Base-by-base conservation (phyloP, 2,888 invertebrate genomes). In the Horisme vitalbata region DNA sequence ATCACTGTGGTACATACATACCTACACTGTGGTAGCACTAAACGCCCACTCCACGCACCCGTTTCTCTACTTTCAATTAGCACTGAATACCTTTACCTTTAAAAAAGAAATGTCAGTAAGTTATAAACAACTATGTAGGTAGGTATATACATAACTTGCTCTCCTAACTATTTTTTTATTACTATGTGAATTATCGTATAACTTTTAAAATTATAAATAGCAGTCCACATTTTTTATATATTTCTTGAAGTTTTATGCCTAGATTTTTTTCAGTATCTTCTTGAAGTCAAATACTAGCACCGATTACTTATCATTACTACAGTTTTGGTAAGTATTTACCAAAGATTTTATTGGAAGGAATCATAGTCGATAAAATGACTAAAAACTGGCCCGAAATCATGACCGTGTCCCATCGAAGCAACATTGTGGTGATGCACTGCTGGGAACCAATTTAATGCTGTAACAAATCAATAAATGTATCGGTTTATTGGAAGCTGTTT, bases 401-500 rank as follows among this genome's bases (percentile, higher is more conserved):
- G 76, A 76, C 73, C 79, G 75, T 77, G 73, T 75, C 73, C 70
- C 68, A 67, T 43, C 48, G 43, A 61, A 55, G 65, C 72, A 68
- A 77, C 76, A 68, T 69, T 72, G 74, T 70, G 65, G 69, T 72
- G 80, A 71, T 75, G 71, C 80, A 73, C 79, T 77, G 83, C 82
- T 87, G 87, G 80, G 87, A 89, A 87, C 86, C 86, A 85, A 88
- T 87, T 88, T 87, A 81, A 79, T 79, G 71, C 81, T 89, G 86
- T 88, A 87, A 88, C 88, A 89, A 88, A 89, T 89, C 86, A 88
- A 88, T 89, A 89, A 88, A 89, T 85, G 84, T 87, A 81, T 86
- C 87, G 82, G 79, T 88, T 88, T 89, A 87, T 88, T 88, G 83
- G 86, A 82, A 87, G 83, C 86, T 81, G 81, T 83, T 84, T 79